Conservation (phyloP, 2,888 invertebrate species). For the Nemoura dubitans region DNA sequence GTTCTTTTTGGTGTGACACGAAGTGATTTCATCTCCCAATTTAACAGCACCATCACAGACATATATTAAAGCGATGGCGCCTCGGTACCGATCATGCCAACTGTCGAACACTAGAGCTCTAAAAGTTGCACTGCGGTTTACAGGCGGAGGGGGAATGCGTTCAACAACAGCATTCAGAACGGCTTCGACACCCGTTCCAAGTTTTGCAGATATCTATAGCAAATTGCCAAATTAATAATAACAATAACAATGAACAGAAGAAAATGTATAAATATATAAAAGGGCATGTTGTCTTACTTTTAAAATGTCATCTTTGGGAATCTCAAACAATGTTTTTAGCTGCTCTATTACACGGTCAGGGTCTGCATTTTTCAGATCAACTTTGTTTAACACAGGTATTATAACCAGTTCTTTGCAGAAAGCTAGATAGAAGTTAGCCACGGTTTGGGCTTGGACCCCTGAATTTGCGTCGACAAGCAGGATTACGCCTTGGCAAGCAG, state of each 20-base stretch:
- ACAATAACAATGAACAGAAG: background rate
- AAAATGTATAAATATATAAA: no score
- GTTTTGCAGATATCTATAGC: slow-evolving; percentile 84
- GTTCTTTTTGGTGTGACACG: slow-evolving; percentile 72
- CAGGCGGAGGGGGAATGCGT: slow-evolving; percentile 78
- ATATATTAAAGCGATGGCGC: slow-evolving; percentile 79
- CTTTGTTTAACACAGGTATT: slow-evolving; percentile 95
- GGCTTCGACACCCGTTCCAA: slow-evolving; percentile 82
- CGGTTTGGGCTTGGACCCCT: slow-evolving; percentile 96
- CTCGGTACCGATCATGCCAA: slow-evolving; percentile 90
- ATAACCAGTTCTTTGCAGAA: slow-evolving; percentile 82
- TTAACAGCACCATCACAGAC: slow-evolving; percentile 79
- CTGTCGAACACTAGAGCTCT: slow-evolving; percentile 91
- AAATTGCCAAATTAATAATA: background rate
- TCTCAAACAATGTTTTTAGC: slow-evolving; percentile 81
- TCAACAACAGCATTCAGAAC: slow-evolving; percentile 82
- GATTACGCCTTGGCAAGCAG: slow-evolving; percentile 94
- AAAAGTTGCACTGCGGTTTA: slow-evolving; percentile 69
- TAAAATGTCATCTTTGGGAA: slow-evolving; percentile 75
- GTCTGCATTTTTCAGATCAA: slow-evolving; percentile 91
- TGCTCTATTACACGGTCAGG: slow-evolving; percentile 85
- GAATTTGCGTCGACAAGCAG: slow-evolving; percentile 96
- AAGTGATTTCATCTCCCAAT: slow-evolving; percentile 79
- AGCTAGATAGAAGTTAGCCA: slow-evolving; percentile 94
- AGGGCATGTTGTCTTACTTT: no score